Evolutionary conservation across 2,797 vertebrate species (phyloP).

Genomic region (Peromyscus aztecus): DNA sequence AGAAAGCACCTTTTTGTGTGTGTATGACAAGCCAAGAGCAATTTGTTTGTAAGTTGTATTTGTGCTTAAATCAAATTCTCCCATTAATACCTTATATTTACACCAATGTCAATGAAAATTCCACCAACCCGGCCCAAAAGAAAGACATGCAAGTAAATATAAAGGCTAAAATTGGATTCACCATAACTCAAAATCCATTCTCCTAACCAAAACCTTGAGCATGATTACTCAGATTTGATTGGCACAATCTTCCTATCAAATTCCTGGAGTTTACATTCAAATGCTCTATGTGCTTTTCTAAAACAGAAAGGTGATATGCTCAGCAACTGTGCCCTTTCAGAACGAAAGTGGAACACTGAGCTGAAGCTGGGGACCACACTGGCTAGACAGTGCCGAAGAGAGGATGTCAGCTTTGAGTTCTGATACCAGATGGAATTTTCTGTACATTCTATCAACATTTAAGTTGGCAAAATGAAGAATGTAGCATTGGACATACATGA

Average conservation of each 20-base stretch:
- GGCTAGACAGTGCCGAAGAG: background rate
- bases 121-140: background rate
- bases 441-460: constrained; percentile 5
- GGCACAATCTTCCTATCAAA: background rate
- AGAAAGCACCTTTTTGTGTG: background rate
- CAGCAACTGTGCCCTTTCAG: background rate
- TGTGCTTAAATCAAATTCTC: background rate
- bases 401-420: background rate
- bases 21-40: background rate
- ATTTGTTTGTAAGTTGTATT: background rate
- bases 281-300: background rate
- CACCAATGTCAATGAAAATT: background rate
- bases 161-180: background rate
- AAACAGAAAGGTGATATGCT: background rate
- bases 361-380: background rate
- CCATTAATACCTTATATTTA: background rate
- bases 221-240: background rate
- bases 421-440: background rate
- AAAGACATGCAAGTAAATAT: background rate
- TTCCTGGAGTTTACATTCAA: background rate
- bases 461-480: constrained; percentile 9
- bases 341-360: background rate
- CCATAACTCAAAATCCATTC: background rate
- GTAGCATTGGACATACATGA: background rate
- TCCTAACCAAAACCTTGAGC: background rate